A percentile compares a stretch with the other conserved stretches of the same genome.
These are phyloP conservation scores for Parelbella ahira DNA, from an alignment of 2,888 invertebrate species.

Conservation along the genomic window DNA sequence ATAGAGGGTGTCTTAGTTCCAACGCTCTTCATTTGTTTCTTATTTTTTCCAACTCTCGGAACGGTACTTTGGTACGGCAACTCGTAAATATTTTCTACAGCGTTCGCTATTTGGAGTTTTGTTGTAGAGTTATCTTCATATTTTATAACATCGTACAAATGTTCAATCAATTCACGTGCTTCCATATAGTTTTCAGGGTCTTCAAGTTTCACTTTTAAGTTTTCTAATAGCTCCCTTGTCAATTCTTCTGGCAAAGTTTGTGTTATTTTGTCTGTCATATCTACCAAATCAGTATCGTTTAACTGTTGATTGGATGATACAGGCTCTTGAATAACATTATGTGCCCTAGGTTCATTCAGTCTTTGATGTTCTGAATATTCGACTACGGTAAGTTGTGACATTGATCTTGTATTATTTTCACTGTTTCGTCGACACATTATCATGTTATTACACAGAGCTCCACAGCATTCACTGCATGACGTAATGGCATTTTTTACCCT, in stretches of 20 bases:
- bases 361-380: conserved; percentile 83
- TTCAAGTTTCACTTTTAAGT: conserved; percentile 84
- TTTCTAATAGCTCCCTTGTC: conserved; percentile 85
- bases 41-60: conserved; percentile 58
- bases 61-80: conserved; percentile 75
- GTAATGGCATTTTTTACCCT: conserved; percentile 61
- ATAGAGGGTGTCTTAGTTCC: conserved; percentile 82
- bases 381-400: conserved; percentile 81
- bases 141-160: conserved; percentile 86
- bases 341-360: conserved; percentile 77
- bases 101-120: conserved; percentile 45
- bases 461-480: conserved; percentile 59
- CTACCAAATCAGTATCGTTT: conserved; percentile 39
- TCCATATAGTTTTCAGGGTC: conserved; percentile 87
- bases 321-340: conserved; percentile 55
- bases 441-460: conserved; percentile 56
- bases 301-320: not conserved
- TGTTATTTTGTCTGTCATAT: conserved; percentile 82
- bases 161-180: conserved; percentile 88
- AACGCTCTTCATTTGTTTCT: conserved; percentile 72
- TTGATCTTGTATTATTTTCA: conserved; percentile 81
- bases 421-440: conserved; percentile 63
- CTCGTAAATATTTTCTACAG: conserved; percentile 83
- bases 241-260: conserved; percentile 88
- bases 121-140: conserved; percentile 84